phyloP scores from a whole-genome alignment of 2,113 vertebrate species.

The Oenanthe melanoleuca region DNA sequence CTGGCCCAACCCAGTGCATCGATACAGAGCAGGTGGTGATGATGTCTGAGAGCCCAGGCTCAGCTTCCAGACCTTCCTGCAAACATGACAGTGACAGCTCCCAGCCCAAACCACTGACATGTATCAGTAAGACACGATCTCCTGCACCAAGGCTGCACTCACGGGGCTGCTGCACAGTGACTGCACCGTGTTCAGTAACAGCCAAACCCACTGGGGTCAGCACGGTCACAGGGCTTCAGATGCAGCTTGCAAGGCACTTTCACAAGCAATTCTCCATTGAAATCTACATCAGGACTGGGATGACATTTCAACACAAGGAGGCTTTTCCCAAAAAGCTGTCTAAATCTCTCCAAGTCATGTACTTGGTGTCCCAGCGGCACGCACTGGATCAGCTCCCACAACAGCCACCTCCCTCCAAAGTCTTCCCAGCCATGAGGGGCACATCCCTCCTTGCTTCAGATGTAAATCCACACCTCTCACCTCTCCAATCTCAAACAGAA shows the following conservation, averaged over 20 bases:
- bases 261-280: neutral
- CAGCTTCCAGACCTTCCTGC: neutral
- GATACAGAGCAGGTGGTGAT: neutral
- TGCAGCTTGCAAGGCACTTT: neutral
- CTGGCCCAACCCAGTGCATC: neutral
- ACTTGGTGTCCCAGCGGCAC: accelerated
- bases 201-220: neutral
- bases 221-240: neutral
- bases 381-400: neutral
- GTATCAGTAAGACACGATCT: accelerated
- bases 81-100: neutral
- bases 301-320: neutral
- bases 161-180: accelerated
- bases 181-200: accelerated
- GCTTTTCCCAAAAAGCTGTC: neutral
- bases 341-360: neutral
- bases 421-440: neutral
- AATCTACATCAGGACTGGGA: neutral
- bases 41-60: neutral
- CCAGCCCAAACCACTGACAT: accelerated
- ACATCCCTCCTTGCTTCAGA: neutral
- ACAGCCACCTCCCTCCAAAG: neutral
- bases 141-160: neutral
- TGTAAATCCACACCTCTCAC: neutral
- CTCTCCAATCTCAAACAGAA: neutral